Evolutionary conservation across 2,888 invertebrate genomes (phyloP).

Genomic region (Plagodis pulveraria): DNA sequence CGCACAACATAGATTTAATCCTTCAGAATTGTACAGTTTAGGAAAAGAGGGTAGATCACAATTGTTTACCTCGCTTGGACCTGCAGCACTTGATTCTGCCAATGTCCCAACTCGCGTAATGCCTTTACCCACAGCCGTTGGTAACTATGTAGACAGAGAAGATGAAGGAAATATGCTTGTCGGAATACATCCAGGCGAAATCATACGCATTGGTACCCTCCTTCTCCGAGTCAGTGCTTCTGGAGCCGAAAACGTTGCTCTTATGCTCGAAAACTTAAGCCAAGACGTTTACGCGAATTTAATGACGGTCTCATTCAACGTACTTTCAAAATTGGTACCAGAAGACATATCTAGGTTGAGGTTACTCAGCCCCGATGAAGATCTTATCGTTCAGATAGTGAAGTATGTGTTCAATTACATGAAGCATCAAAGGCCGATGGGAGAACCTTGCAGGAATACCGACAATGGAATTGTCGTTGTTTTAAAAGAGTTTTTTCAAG

Average conservation of each 20-base stretch:
- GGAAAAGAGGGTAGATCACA: slow-evolving; percentile 62
- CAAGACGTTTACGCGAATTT: slow-evolving; percentile 69
- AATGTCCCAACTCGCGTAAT: slow-evolving; percentile 65
- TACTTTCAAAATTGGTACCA: slow-evolving; percentile 64
- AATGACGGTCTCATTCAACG: slow-evolving; percentile 70
- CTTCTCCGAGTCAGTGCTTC: slow-evolving; percentile 66
- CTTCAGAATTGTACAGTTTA: slow-evolving; percentile 63
- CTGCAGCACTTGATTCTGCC: slow-evolving; percentile 49
- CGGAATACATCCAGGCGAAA: slow-evolving; percentile 71
- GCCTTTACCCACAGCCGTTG: slow-evolving; percentile 50
- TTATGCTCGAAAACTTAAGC: slow-evolving; percentile 65
- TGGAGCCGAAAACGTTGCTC: slow-evolving; percentile 67
- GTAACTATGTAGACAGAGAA: slow-evolving; percentile 53
- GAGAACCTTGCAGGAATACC: slow-evolving; percentile 54
- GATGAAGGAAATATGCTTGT: slow-evolving; percentile 54
- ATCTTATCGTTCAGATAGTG: slow-evolving; percentile 71
- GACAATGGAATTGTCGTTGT: slow-evolving; percentile 70
- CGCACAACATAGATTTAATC: slow-evolving; percentile 70
- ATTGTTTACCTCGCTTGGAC: slow-evolving; percentile 64
- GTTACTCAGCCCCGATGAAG: slow-evolving; percentile 70
- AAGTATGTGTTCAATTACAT: slow-evolving; percentile 75
- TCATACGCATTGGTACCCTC: slow-evolving; percentile 66
- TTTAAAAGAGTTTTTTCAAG: slow-evolving; percentile 75
- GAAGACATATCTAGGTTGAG: slow-evolving; percentile 66
- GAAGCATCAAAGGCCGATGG: slow-evolving; percentile 69